A percentile compares a stretch with the other conserved stretches of the same genome.
Conservation (phyloP, 2,113 vertebrate species). For the Chascanopsetta lugubris region DNA sequence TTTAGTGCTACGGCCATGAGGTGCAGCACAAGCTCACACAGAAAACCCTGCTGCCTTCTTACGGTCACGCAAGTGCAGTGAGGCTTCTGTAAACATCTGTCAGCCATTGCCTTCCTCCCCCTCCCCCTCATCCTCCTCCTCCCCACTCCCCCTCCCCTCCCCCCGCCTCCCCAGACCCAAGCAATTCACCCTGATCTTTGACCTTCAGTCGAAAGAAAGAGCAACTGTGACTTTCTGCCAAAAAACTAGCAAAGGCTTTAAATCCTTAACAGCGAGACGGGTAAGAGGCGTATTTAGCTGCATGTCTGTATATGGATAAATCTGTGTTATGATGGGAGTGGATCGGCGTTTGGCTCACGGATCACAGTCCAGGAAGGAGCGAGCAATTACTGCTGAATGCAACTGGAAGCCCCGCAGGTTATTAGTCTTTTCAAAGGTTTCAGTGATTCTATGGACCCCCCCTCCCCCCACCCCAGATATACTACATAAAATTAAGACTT, state of each 20-base stretch:
- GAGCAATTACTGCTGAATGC: conserved; percentile 38
- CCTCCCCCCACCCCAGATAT: no score
- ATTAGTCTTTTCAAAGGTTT: conserved; percentile 25
- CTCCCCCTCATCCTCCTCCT: conserved; percentile 45
- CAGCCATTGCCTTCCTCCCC: conserved; percentile 68
- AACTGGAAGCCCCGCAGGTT: conserved; percentile 35
- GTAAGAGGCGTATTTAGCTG: conserved; percentile 31
- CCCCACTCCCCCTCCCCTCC: conserved; percentile 18
- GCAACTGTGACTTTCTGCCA: conserved; percentile 69
- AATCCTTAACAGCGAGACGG: conserved; percentile 46
- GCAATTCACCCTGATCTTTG: conserved; percentile 71
- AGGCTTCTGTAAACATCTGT: conserved; percentile 79
- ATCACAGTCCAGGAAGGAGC: conserved; percentile 31
- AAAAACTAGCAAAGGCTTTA: conserved; percentile 49
- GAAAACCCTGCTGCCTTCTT: conserved; percentile 35
- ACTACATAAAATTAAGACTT: no score
- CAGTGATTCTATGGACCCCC: no score
- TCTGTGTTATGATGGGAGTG: conserved; percentile 51
- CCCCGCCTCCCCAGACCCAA: conserved; percentile 52
- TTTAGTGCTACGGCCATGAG: conserved; percentile 1
- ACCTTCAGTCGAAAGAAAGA: conserved; percentile 66
- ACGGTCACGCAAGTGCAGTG: conserved; percentile 59
- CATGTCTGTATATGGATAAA: conserved; percentile 61
- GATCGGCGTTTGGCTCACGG: conserved; percentile 44
- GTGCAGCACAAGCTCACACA: conserved; percentile 13